phyloP scores from a whole-genome alignment of 92 coral and sea anemone genomes.

The Epizoanthus fatuus region DNA sequence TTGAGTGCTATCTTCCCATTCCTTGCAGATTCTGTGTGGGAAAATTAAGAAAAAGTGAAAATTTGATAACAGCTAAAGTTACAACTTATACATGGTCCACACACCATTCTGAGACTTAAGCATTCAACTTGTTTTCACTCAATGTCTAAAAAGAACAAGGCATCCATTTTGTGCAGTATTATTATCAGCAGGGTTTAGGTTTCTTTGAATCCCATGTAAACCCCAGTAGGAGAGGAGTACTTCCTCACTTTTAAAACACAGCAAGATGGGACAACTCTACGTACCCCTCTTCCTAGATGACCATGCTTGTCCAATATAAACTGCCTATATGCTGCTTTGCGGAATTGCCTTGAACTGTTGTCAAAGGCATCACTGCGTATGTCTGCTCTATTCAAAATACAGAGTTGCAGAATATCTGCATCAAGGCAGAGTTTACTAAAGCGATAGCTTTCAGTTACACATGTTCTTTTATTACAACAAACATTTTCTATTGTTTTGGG shows the following conservation, averaged over 20 bases:
- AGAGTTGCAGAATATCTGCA: conserved; percentile 20
- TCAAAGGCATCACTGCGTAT: conserved; percentile 28
- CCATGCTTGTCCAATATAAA: conserved; percentile 39
- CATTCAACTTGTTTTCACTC: too few species aligned
- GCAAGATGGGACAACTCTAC: conserved; percentile 52
- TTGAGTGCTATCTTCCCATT: too few species aligned
- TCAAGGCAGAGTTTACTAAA: conserved; percentile 41
- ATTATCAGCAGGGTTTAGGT: background rate
- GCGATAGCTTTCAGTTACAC: background rate
- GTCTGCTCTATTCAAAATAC: conserved; percentile 21
- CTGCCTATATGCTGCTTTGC: conserved; percentile 43
- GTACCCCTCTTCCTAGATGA: conserved; percentile 33
- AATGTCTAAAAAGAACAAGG: too few species aligned
- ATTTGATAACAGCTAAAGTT: too few species aligned
- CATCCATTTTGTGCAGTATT: too few species aligned
- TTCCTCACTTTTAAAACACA: conserved; percentile 19
- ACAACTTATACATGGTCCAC: too few species aligned
- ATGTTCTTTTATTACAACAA: conserved; percentile 15
- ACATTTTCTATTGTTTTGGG: background rate
- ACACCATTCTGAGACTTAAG: too few species aligned
- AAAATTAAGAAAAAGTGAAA: too few species aligned
- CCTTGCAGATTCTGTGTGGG: too few species aligned
- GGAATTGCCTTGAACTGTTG: conserved; percentile 19
- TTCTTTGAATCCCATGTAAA: conserved; percentile 38
- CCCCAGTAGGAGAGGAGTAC: conserved; percentile 43